phyloP scores from a whole-genome alignment of 2,113 vertebrate species.

The Muntiacus muntjak region DNA sequence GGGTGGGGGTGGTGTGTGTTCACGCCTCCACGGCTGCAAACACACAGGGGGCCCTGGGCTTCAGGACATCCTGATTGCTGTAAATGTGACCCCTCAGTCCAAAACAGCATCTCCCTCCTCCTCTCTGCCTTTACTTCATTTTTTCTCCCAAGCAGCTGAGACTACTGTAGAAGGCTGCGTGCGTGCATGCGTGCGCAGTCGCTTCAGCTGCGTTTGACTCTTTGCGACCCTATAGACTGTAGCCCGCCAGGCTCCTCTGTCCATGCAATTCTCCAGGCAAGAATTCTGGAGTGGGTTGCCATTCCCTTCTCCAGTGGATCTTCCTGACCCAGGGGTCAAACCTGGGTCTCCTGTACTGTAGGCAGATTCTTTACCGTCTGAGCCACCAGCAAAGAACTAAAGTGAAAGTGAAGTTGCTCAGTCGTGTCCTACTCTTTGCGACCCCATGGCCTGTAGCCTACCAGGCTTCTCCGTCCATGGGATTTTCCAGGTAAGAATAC shows the following conservation, averaged over 20 bases:
- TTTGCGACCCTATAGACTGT: fast-evolving
- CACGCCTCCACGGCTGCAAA: fast-evolving
- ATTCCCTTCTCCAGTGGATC: too few species aligned
- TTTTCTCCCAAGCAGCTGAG: neutral
- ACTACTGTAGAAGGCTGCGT: neutral
- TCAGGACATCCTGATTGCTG: neutral
- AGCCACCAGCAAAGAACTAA: neutral
- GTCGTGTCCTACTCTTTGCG: too few species aligned
- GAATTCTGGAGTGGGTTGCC: too few species aligned
- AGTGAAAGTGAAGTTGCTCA: too few species aligned
- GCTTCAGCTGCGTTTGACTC: neutral
- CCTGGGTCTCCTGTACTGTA: neutral
- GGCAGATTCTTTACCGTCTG: neutral
- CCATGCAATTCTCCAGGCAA: too few species aligned
- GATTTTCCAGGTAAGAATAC: too few species aligned
- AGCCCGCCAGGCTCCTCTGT: too few species aligned
- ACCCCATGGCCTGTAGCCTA: too few species aligned
- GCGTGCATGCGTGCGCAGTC: neutral
- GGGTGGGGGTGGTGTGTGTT: neutral
- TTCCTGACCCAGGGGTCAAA: too few species aligned
- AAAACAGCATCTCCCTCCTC: neutral
- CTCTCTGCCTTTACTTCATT: neutral
- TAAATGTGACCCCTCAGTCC: too few species aligned
- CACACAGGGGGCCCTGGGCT: fast-evolving
- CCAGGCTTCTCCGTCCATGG: too few species aligned